Conservation (phyloP, 2,113 vertebrate species). For the Gorsachius goisagi region DNA sequence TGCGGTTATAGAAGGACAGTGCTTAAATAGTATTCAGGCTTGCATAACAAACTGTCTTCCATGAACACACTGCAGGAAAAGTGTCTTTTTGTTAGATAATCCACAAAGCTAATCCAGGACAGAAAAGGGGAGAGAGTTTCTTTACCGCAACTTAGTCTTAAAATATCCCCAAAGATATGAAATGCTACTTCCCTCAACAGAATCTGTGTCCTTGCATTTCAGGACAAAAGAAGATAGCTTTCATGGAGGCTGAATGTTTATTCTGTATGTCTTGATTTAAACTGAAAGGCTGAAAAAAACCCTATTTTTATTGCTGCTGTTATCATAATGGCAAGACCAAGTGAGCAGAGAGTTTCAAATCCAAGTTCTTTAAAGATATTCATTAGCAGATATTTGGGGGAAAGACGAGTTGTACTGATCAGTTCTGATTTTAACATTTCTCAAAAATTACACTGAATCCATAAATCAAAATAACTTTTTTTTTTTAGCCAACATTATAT, state of each 20-base stretch:
- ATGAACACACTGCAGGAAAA: not conserved
- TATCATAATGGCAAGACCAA: not conserved
- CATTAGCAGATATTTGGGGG: not conserved
- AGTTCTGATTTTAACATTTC: not conserved
- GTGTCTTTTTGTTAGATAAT: slow-evolving; percentile 19
- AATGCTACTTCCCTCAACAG: not conserved
- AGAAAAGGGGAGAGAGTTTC: not conserved
- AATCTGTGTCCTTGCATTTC: not conserved
- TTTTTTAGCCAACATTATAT: not conserved
- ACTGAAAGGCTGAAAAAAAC: not conserved
- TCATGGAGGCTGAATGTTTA: no score
- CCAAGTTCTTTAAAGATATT: not conserved
- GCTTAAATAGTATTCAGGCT: not conserved
- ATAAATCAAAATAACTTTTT: not conserved
- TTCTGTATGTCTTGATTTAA: not conserved
- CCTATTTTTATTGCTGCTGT: not conserved
- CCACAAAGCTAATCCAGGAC: not conserved
- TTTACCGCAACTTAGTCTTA: not conserved
- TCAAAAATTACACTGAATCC: not conserved
- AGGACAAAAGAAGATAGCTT: not conserved
- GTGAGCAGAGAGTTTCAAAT: not conserved
- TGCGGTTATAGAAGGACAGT: not conserved
- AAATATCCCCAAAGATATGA: not conserved
- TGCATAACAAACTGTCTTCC: not conserved
- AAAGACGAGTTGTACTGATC: not conserved